Evolutionary conservation across 2,113 vertebrate genomes (phyloP), one percentile per base, ranked within the genome.

Genomic region (Antennarius striatus): DNA sequence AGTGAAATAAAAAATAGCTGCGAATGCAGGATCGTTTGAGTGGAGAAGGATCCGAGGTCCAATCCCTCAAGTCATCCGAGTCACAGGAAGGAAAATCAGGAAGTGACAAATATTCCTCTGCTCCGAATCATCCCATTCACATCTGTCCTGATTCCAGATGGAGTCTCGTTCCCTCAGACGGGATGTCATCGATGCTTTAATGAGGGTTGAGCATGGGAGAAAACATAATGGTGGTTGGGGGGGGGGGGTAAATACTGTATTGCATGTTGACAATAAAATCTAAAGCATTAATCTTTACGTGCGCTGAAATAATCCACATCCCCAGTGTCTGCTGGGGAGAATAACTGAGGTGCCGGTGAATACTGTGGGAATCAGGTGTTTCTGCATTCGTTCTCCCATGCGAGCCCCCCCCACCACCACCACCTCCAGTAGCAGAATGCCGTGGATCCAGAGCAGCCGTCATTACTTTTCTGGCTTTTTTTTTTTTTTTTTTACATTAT

Each of bases 41-140:
- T 67, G 30, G 54, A 60, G 43, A 42, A 39, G 54, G 72, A 47
- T 74, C 39, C 5, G 51, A 79, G 67, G 79, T 78, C 76, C 43
- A 2, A 45, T 80, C 60, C 55, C 60, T 46, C 36, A 16, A 30
- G 15, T 75, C 16, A 47, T 74, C 39, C 5, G 51, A 79, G 67
- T 77, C 55, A 61, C 52, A 66, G 10, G 29, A 30, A 12, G 42
- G 56, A 39, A 56, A 69, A 76, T n/a, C n/a, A n/a, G n/a, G n/a
- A n/a, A n/a, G n/a, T n/a, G n/a, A n/a, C 80, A 86, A 80, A 88
- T 85, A 71, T 81, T 65, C 32, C 40, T 51, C 42, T n/a, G 28
- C 52, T 15, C n/a, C 7, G 3, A 47, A 56, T 22, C 22, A 22
- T 22, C 2, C 22, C 22, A 22, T 22, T 22, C 22, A 22, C 22